Evolutionary conservation across 1,140 invertebrate species (phyloP).

Genomic region (Temnothorax curvispinosus): DNA sequence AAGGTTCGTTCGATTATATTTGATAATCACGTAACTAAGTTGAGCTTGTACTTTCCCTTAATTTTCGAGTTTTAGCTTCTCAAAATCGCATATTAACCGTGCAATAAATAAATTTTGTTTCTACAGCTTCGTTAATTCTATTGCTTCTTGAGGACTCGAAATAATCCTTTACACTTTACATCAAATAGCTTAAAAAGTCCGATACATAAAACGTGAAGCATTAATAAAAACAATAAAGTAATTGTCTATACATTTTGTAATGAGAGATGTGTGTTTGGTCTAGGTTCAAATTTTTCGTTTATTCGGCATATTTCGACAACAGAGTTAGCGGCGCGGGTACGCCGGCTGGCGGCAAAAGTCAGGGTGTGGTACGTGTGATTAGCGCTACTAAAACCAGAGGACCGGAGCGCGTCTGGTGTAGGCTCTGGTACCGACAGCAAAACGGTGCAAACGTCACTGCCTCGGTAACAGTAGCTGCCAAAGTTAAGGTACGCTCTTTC

Average conservation of each 20-base stretch:
- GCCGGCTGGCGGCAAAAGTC: slow-evolving; percentile 68
- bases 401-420: slow-evolving; percentile 93
- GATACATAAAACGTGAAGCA: background rate
- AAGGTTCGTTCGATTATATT: slow-evolving; percentile 74
- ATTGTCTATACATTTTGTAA: background rate
- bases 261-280: slow-evolving; percentile 63
- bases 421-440: slow-evolving; percentile 90
- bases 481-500: slow-evolving; percentile 89
- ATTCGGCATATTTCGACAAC: slow-evolving; percentile 94
- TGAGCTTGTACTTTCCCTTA: no score
- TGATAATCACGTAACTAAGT: background rate
- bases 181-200: background rate
- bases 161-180: background rate
- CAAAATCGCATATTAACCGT: background rate
- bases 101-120: background rate
- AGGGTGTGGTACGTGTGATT: slow-evolving; percentile 91
- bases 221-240: background rate
- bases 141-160: background rate
- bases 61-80: background rate
- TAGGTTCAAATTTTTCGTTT: slow-evolving; percentile 96
- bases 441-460: slow-evolving; percentile 77
- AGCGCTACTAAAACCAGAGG: slow-evolving; percentile 94
- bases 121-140: background rate
- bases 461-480: slow-evolving; percentile 90
- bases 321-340: slow-evolving; percentile 86